Evolutionary conservation across 2,888 invertebrate species (phyloP), one percentile per base, ranked within the genome.

Genomic region (Hemicrepidius hirtus): DNA sequence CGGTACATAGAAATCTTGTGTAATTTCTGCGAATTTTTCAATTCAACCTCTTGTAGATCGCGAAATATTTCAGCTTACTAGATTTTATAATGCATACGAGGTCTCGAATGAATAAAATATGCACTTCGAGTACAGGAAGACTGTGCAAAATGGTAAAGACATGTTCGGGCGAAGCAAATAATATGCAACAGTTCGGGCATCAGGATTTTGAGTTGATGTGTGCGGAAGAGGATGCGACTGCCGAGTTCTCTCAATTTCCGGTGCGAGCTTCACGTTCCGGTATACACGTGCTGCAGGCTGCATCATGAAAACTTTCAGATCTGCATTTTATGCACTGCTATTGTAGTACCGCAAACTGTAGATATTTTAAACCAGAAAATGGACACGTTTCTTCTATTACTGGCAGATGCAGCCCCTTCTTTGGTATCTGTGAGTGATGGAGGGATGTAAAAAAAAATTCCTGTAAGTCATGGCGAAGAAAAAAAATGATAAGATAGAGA

Each of bases 171-270:
- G 49, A 49, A 40, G 44, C 57, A 46, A 46, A 57, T 70, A 70
- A 28, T 41, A 70, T 53, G 50, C 70, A 62, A 71, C 70, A 70
- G 73, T 73, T 67, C 71, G 40, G 68, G 35, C 65, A 55, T 60
- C 60, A 67, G 68, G 68, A 73, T 76, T 68, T 46, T 73, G 20
- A 68, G 74, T 62, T 81, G 80, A 80, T 80, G 75, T 78, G 75
- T 76, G 74, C 79, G 83, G 82, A 82, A 82, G 72, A 80, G 80
- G 83, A 81, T 79, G 82, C 77, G 79, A 79, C 73, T 78, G 81
- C 81, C 80, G 81, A 79, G 82, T 80, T 78, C 80, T 79, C 77
- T 50, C 83, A 82, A 83, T 83, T 83, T 83, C 83, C 83, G 79
- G 75, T 57, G 41, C 68, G 41, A 70, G 70, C 74, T 71, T 71